Conservation (phyloP, 2,797 vertebrate species). For the Hypotaenidia okinawae region DNA sequence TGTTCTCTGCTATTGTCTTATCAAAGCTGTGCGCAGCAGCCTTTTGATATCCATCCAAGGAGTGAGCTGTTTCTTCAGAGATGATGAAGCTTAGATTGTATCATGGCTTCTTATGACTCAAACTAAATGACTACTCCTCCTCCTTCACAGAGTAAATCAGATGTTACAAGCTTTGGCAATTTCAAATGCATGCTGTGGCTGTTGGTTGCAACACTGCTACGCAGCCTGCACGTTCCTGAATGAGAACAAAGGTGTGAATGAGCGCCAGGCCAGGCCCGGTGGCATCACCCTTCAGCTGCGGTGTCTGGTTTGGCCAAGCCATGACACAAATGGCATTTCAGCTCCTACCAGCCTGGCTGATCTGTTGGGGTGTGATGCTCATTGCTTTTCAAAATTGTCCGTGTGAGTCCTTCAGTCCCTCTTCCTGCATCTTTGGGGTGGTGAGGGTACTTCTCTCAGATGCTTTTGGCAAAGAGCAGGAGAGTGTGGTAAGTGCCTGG, state of each 20-base stretch:
- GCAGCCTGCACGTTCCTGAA: not conserved
- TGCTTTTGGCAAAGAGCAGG: not conserved
- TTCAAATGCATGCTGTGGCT: accelerated
- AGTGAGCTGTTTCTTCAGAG: constrained; percentile 26
- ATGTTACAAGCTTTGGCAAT: constrained; percentile 12
- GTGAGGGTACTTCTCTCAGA: not conserved
- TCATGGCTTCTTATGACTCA: constrained; percentile 33
- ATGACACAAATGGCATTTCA: not conserved
- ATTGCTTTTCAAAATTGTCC: not conserved
- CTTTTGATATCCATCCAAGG: constrained; percentile 22
- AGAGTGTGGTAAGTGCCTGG: not conserved
- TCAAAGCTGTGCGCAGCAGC: not conserved
- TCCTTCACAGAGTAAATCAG: not conserved
- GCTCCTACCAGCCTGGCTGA: not conserved
- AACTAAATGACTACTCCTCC: constrained; percentile 17
- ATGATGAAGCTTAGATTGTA: constrained; percentile 49
- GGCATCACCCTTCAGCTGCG: not conserved
- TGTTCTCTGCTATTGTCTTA: constrained; percentile 28
- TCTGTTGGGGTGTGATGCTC: not conserved
- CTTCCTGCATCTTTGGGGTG: not conserved
- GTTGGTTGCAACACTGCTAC: not conserved
- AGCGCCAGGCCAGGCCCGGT: not conserved
- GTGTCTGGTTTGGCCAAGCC: not conserved
- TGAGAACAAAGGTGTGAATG: not conserved
- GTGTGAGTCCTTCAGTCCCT: not conserved